Evolutionary conservation across 2,888 invertebrate species (phyloP), one percentile per base, ranked within the genome.

Genomic region (Cotesia congregata): DNA sequence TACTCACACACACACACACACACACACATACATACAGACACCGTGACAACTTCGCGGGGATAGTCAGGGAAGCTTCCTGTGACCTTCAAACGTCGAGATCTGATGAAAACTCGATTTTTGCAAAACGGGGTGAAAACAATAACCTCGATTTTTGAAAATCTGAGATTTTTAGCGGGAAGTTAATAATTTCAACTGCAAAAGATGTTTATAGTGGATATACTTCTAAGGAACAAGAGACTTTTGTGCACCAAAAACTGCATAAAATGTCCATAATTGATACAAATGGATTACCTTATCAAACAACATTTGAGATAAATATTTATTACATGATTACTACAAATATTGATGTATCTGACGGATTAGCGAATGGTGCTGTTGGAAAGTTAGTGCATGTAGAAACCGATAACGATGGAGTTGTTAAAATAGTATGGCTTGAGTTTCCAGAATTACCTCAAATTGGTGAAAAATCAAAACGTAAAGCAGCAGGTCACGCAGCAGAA

Each of bases 151-250:
- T n/a, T n/a, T n/a, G n/a, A n/a, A n/a, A n/a, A n/a, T n/a, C n/a
- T n/a, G n/a, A n/a, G n/a, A n/a, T n/a, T n/a, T n/a, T n/a, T n/a
- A n/a, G n/a, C n/a, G n/a, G n/a, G n/a, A n/a, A n/a, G n/a, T n/a
- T n/a, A n/a, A n/a, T n/a, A 75, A 77, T 69, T 75, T 82, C 77
- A 78, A 75, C 72, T 79, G 80, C 82, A 78, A 75, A 77, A 82
- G 79, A 83, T 78, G 80, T 80, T 61, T 71, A 76, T 61, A 62
- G 71, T 76, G 80, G 81, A 6, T 79, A 67, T 75, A 17, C n/a
- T n/a, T 77, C 17, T 72, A 70, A 59, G 30, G 80, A 79, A 60
- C 76, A 81, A 68, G 39, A 30, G 12, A 68, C 9, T 68, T 68
- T 39, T 39, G 38, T 68, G 4, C 9, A 40, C 12, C 68, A 68